phyloP scores from a whole-genome alignment of 2,888 invertebrate genomes.

The Rhingia rostrata region DNA sequence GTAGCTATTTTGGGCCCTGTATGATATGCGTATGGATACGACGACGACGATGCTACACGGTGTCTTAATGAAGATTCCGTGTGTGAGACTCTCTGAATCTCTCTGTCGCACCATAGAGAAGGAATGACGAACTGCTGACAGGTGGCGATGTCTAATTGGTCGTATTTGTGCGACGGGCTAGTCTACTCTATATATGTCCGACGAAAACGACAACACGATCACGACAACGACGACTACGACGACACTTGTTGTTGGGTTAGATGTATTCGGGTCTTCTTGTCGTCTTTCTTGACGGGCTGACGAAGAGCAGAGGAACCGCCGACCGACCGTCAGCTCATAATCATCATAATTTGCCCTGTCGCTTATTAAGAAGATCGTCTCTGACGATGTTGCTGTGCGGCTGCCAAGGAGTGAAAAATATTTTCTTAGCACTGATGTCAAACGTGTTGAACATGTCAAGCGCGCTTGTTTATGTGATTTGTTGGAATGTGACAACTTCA shows the following conservation, averaged over 20 bases:
- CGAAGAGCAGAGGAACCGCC: slow-evolving; percentile 52
- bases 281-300: slow-evolving; percentile 47
- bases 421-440: slow-evolving; percentile 61
- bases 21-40: background rate
- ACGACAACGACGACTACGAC: slow-evolving; percentile 22
- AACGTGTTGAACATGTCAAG: slow-evolving; percentile 71
- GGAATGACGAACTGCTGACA: slow-evolving; percentile 83
- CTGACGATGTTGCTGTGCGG: slow-evolving; percentile 42
- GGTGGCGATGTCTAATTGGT: slow-evolving; percentile 83
- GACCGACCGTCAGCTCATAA: slow-evolving; percentile 78
- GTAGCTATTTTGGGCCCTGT: slow-evolving; percentile 43
- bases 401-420: slow-evolving; percentile 57
- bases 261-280: slow-evolving; percentile 50
- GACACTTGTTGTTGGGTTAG: slow-evolving; percentile 53
- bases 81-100: slow-evolving; percentile 3
- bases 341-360: slow-evolving; percentile 81
- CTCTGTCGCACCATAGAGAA: slow-evolving; percentile 27
- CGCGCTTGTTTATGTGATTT: slow-evolving; percentile 67
- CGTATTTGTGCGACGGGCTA: slow-evolving; percentile 74
- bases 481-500: slow-evolving; percentile 73
- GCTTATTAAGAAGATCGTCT: slow-evolving; percentile 74
- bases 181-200: slow-evolving; percentile 5
- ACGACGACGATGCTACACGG: slow-evolving; percentile 10
- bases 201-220: slow-evolving; percentile 8
- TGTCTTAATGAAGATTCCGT: slow-evolving; percentile 64